Evolutionary conservation across 2,113 vertebrate species (phyloP).

Genomic region (Eurypyga helias): DNA sequence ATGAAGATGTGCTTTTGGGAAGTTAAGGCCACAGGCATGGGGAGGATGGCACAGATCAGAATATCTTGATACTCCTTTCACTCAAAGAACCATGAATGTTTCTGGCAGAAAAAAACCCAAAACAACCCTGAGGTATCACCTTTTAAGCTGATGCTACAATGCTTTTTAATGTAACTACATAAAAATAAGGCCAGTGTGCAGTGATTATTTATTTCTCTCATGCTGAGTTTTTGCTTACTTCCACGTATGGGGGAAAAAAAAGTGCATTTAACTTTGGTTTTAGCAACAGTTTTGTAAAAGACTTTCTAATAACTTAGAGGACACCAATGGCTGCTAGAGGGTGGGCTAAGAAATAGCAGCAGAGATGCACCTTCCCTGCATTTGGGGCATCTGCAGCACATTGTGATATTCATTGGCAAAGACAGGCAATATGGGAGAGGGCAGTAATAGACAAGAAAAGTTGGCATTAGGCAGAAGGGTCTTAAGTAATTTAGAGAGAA

Average conservation of each 20-base stretch:
- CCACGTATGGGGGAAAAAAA: accelerated
- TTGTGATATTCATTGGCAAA: not conserved
- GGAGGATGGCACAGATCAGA: not conserved
- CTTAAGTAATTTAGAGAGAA: not conserved
- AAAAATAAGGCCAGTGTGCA: not conserved
- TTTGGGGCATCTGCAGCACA: accelerated
- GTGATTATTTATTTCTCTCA: not conserved
- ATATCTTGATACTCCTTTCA: not conserved
- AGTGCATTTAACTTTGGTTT: not conserved
- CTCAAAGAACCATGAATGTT: not conserved
- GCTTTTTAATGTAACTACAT: not conserved
- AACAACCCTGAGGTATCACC: not conserved
- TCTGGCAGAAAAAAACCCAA: not conserved
- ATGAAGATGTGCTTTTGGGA: not conserved
- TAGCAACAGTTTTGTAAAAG: not conserved
- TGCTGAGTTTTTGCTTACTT: not conserved
- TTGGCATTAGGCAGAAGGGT: not conserved
- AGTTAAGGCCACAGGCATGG: not conserved
- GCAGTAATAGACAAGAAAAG: not conserved
- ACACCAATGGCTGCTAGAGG: not conserved
- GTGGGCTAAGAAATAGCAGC: not conserved
- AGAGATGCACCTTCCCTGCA: not conserved
- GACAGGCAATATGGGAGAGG: not conserved
- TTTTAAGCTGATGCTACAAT: not conserved
- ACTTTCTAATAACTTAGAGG: not conserved